phyloP scores from a whole-genome alignment of 2,113 vertebrate genomes.

The Macroglossus sobrinus region DNA sequence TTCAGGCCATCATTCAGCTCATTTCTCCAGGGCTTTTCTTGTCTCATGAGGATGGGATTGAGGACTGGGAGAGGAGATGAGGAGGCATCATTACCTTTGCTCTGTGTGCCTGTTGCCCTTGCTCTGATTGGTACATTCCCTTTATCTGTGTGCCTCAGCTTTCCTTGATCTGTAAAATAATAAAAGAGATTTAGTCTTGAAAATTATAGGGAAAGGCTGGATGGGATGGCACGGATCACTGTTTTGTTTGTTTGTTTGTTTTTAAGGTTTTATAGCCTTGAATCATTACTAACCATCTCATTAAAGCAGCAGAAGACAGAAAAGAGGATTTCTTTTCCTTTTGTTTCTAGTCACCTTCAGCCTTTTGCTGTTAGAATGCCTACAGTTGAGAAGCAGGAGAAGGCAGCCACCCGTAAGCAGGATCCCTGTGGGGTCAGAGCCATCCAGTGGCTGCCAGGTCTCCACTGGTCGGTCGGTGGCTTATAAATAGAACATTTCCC shows the following conservation, averaged over 20 bases:
- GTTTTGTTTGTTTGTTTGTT: background rate
- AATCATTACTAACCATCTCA: background rate
- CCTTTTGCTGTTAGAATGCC: conserved; percentile 53
- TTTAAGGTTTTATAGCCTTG: background rate
- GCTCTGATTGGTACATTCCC: background rate
- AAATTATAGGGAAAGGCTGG: background rate
- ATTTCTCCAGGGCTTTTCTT: background rate
- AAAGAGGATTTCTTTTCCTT: background rate
- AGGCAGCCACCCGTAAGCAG: conserved; percentile 43
- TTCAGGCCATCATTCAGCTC: background rate
- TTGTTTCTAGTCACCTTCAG: conserved; percentile 31
- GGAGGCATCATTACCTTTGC: background rate
- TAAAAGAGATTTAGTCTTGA: background rate
- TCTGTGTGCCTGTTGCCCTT: background rate
- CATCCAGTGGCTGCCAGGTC: conserved; percentile 55
- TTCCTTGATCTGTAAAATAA: conserved; percentile 32
- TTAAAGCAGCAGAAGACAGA: background rate
- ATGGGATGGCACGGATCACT: background rate
- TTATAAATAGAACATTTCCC: conserved; percentile 75
- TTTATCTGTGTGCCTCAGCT: conserved; percentile 38
- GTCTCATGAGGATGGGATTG: background rate
- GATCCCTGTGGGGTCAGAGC: conserved; percentile 64
- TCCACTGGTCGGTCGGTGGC: conserved; percentile 28
- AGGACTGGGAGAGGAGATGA: background rate
- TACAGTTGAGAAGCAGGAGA: conserved; percentile 31